Evolutionary conservation across 2,113 vertebrate genomes (phyloP).

Genomic region (Micronisus gabar): DNA sequence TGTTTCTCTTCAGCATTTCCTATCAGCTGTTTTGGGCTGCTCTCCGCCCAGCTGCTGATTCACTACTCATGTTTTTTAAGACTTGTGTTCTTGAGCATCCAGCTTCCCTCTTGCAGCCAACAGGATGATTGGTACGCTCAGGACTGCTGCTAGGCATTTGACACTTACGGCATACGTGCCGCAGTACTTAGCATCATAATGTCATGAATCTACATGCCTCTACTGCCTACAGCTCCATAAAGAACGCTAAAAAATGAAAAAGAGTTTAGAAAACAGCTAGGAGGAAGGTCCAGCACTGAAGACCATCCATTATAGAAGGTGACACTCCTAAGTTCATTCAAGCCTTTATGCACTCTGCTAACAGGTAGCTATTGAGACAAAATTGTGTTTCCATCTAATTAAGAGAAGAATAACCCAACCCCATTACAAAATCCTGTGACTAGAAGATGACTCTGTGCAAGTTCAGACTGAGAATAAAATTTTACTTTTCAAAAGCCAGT

Average conservation of each 20-base stretch:
- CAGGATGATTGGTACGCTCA: background rate
- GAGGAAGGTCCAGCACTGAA: background rate
- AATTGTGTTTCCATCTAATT: background rate
- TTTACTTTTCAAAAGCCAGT: background rate
- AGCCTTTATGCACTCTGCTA: background rate
- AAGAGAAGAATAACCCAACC: background rate
- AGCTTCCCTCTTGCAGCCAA: background rate
- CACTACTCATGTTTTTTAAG: background rate
- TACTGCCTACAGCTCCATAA: background rate
- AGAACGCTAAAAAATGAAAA: background rate
- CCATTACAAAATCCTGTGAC: background rate
- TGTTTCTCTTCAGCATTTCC: background rate
- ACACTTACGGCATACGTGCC: rapidly evolving
- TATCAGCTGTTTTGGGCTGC: background rate
- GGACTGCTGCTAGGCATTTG: background rate
- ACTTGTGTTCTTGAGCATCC: background rate
- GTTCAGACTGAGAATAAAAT: background rate
- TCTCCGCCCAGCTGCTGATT: background rate
- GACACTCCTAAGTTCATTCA: background rate
- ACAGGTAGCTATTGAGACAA: background rate
- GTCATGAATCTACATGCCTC: background rate
- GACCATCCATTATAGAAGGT: background rate
- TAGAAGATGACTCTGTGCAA: background rate
- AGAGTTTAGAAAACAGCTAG: background rate
- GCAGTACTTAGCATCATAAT: background rate